Conservation (phyloP, 2,888 invertebrate species). For the Synanthedon tipuliformis region DNA sequence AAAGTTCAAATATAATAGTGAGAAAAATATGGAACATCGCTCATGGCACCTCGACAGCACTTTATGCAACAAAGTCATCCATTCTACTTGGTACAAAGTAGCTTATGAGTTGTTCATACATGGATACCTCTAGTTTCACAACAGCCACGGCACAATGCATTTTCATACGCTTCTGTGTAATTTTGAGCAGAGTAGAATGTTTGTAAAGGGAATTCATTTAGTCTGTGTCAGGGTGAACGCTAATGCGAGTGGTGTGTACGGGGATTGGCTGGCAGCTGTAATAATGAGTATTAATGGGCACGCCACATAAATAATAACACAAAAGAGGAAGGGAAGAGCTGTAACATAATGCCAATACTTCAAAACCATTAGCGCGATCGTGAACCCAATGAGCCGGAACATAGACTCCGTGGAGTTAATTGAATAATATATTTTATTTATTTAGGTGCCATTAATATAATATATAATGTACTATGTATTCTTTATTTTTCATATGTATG, state of each 20-base stretch:
- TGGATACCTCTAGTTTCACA: constrained; percentile 13
- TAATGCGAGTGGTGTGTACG: constrained; percentile 13
- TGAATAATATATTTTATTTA: neutral
- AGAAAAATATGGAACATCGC: constrained; percentile 17
- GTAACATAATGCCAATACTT: constrained; percentile 39
- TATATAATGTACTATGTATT: too few relatives aligned
- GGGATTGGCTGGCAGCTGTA: neutral
- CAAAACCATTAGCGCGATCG: constrained; percentile 40
- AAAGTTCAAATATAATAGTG: constrained; percentile 1
- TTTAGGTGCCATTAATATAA: too few relatives aligned
- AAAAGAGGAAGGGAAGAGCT: constrained; percentile 22
- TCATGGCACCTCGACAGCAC: constrained; percentile 27
- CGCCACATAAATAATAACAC: constrained; percentile 38
- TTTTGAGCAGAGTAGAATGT: neutral
- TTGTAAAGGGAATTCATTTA: neutral
- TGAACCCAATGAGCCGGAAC: constrained; percentile 1
- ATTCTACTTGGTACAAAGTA: constrained; percentile 12
- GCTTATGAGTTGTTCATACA: constrained; percentile 17
- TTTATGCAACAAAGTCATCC: constrained; percentile 31
- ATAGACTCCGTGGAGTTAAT: neutral
- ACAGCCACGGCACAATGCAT: constrained; percentile 13
- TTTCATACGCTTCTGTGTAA: neutral
- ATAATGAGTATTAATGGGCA: constrained; percentile 36
- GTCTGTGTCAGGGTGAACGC: constrained; percentile 14
- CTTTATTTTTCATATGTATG: too few relatives aligned